These are phyloP conservation scores for Halcyon badia DNA, from an alignment of 2,797 vertebrate species.

Conservation along the genomic window DNA sequence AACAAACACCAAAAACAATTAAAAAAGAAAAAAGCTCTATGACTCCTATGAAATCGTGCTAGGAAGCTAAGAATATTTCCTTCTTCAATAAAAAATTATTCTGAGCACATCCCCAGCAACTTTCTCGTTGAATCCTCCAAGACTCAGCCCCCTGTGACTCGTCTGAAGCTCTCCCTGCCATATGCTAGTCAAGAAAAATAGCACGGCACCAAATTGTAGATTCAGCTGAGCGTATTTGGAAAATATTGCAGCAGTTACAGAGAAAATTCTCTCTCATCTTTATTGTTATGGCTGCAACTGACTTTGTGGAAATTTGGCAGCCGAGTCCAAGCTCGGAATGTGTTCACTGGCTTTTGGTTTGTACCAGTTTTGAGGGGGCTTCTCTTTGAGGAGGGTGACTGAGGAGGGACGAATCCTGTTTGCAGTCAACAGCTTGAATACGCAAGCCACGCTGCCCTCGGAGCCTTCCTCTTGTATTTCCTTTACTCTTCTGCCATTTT, in stretches of 20 bases:
- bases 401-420: background rate
- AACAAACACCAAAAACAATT: background rate
- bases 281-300: background rate
- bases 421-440: background rate
- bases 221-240: background rate
- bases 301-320: background rate
- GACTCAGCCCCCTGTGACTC: background rate
- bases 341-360: background rate
- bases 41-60: background rate
- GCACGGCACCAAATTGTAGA: background rate
- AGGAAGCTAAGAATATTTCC: background rate
- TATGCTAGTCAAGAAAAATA: background rate
- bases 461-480: background rate
- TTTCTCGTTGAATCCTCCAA: background rate
- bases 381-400: background rate
- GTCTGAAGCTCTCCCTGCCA: background rate
- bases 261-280: background rate
- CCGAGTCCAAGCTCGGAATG: background rate
- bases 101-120: background rate
- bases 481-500: background rate
- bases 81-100: slow-evolving; percentile 5
- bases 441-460: background rate
- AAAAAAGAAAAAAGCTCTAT: background rate
- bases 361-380: background rate
- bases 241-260: slow-evolving; percentile 13